Base-by-base conservation (phyloP, 2,113 vertebrate genomes). In the Alexandromys fortis region DNA sequence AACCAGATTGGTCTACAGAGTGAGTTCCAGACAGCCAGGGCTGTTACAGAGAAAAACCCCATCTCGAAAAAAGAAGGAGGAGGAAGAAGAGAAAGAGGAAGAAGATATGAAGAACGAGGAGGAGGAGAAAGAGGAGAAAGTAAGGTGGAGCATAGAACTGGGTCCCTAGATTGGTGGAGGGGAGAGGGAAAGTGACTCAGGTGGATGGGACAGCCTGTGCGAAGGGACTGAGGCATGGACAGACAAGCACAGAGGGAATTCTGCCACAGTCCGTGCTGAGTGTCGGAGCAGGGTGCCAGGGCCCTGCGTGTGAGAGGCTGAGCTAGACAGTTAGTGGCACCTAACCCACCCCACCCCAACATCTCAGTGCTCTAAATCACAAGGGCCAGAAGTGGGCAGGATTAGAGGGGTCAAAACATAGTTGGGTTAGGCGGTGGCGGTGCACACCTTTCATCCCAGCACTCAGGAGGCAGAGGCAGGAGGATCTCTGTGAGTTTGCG, bases 341-440 rank as follows among this genome's bases (percentile, higher is more conserved):
- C 55, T 42, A 5, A 13, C 0, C 8, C 67, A 0, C 14, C 4
- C 17, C 0, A 1, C 75, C 67, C 55, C n/a, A 67, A 42, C 4
- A 17, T 65, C 72, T 72, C 24, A 33, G 33, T 73, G 3, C 7
- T 28, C 22, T 63, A 61, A 86, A 47, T 42, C 35, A 30, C 2
- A 12, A 17, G 0, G 35, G 58, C 89, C 45, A 30, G 68, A 89
- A 22, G 42, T 19, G n/a, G 4, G 13, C 4, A 4, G 35, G 28
- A 76, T 72, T 33, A 49, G 58, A 79, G n/a, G 68, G 6, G n/a
- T 0, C 58, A 21, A 78, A 55, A 42, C 33, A 1, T 7, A 35
- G 33, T 35, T 33, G 90, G 42, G 22, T 7, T 58, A 7, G 58
- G 58, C 19, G 0, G 19, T 58, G 19, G 19, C 19, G 19, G 58